phyloP scores from a whole-genome alignment of 2,113 vertebrate species.

The Zingel zingel region DNA sequence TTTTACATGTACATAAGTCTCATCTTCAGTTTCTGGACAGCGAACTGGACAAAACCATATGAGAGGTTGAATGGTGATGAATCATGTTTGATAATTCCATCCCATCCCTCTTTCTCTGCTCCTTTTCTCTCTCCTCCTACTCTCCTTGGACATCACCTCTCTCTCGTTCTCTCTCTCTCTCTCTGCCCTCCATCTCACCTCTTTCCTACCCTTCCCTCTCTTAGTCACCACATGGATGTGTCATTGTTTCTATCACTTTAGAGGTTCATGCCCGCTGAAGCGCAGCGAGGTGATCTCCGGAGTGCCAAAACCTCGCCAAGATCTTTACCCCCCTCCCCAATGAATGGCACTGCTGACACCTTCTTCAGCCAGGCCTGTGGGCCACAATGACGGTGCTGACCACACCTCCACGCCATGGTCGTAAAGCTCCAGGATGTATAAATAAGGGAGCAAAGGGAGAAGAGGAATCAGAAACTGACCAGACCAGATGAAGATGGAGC shows the following conservation, averaged over 20 bases:
- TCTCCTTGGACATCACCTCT: slow-evolving; percentile 45
- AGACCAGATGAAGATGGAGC: slow-evolving; percentile 85
- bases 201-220: slow-evolving; percentile 66
- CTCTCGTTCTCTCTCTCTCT: slow-evolving; percentile 44
- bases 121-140: slow-evolving; percentile 53
- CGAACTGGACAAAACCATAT: slow-evolving; percentile 5
- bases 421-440: slow-evolving; percentile 78
- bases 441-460: slow-evolving; percentile 66
- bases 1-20: slow-evolving; percentile 19
- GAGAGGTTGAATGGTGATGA: slow-evolving; percentile 48
- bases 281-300: slow-evolving; percentile 75
- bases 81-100: slow-evolving; percentile 62
- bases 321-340: slow-evolving; percentile 53
- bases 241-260: slow-evolving; percentile 84
- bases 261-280: slow-evolving; percentile 83
- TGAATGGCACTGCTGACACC: slow-evolving; percentile 62
- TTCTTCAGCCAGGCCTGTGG: slow-evolving; percentile 57
- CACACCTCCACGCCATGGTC: slow-evolving; percentile 67
- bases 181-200: slow-evolving; percentile 71
- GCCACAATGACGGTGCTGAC: slow-evolving; percentile 53
- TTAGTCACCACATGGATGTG: slow-evolving; percentile 85
- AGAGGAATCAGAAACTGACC: slow-evolving; percentile 43
- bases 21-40: slow-evolving; percentile 20
- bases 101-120: slow-evolving; percentile 33
- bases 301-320: slow-evolving; percentile 76